Evolutionary conservation across 2,113 vertebrate genomes (phyloP).

Genomic region (Corythoichthys intestinalis): DNA sequence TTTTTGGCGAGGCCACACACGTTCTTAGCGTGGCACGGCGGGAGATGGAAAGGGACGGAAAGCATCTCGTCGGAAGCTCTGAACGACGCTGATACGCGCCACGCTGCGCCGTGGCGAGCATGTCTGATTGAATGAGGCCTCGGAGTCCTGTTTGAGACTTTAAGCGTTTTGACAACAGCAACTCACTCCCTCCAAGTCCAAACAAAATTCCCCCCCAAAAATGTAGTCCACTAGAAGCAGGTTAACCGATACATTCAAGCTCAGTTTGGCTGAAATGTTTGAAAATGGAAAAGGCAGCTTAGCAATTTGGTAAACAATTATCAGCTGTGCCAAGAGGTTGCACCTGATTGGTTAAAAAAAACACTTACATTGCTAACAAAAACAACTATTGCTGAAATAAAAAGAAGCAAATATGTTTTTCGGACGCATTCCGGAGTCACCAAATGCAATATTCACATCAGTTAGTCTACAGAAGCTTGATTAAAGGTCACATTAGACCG

Average conservation of each 20-base stretch:
- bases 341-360: no score
- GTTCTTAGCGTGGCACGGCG: constrained; percentile 32
- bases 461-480: not conserved
- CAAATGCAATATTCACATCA: not conserved
- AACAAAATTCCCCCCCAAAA: constrained; percentile 25
- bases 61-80: not conserved
- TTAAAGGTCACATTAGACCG: constrained; percentile 2
- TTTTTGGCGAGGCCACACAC: constrained; percentile 45
- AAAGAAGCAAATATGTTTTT: no score
- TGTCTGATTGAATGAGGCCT: constrained; percentile 64
- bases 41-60: constrained; percentile 17
- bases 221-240: not conserved
- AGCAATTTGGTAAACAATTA: no score
- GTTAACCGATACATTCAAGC: constrained; percentile 9
- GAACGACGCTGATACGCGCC: constrained; percentile 46
- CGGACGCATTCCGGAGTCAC: not conserved
- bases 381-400: no score
- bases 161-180: constrained; percentile 46
- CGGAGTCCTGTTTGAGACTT: constrained; percentile 49
- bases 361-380: no score
- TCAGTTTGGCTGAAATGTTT: not conserved
- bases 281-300: no score
- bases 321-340: no score
- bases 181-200: constrained; percentile 37
- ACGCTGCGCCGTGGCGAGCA: constrained; percentile 47